phyloP scores from a whole-genome alignment of 2,113 vertebrate genomes.

The Psammodynastes pulverulentus region DNA sequence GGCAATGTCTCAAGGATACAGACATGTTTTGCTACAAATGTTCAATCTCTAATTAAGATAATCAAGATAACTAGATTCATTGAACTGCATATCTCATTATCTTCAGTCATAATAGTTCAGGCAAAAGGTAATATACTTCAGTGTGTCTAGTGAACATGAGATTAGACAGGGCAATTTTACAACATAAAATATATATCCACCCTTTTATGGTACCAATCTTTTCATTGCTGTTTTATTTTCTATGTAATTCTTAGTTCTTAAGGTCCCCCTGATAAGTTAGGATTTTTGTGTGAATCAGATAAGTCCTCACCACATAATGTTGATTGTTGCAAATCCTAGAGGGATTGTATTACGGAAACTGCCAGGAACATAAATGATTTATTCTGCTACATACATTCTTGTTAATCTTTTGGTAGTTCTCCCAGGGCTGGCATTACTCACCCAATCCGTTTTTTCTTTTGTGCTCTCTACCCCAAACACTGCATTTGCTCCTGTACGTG shows the following conservation, averaged over 20 bases:
- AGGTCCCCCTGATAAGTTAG: not conserved
- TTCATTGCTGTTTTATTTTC: not conserved
- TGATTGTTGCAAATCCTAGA: not conserved
- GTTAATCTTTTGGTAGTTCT: not conserved
- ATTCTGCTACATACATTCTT: not conserved
- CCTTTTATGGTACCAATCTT: not conserved
- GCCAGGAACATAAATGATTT: constrained; percentile 11
- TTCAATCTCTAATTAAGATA: not conserved
- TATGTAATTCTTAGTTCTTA: not conserved
- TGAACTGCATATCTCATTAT: not conserved
- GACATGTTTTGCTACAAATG: not conserved
- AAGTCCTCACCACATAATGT: not conserved
- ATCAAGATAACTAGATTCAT: not conserved
- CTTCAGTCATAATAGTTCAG: not conserved
- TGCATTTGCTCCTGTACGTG: not conserved
- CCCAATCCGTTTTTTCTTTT: not conserved
- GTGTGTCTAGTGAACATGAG: too few species aligned
- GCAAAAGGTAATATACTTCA: not conserved
- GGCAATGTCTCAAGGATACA: not conserved
- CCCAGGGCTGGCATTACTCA: not conserved
- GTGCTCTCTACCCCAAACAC: too few species aligned
- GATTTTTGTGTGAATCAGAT: not conserved
- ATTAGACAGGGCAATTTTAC: not conserved
- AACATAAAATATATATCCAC: not conserved
- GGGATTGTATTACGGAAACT: not conserved